Evolutionary conservation across 2,113 vertebrate species (phyloP), one percentile per base, ranked within the genome.

Genomic region (Uropsilus gracilis): DNA sequence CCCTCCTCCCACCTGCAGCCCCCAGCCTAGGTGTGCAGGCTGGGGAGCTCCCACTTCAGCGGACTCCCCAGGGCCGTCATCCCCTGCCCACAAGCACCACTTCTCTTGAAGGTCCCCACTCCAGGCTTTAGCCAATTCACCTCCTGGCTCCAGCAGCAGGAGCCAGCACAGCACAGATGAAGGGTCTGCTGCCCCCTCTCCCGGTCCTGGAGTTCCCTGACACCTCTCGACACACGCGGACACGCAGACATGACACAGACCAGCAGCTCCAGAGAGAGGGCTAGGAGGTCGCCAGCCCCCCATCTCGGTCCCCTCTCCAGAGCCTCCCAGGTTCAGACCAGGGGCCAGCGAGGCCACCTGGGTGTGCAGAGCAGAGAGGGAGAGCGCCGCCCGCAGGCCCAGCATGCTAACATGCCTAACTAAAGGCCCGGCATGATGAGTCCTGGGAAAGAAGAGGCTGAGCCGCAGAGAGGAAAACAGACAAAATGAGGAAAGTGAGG

Each of bases 1-100:
- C 46, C 37, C 22, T 20, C 30, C 30, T 28, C 10, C 10, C 44
- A 26, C 44, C n/a, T 22, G 0, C 0, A 0, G 37, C 44, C n/a
- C 17, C 0, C 0, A 0, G 37, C 34, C 72, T 48, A 77, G 63
- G 68, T 55, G 59, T 6, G 13, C 32, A 30, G 28, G 22, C 53
- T 69, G 4, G 6, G 22, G 10, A 17, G 26, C 24, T 37, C 14
- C 57, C 32, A 3, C 0, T 34, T 48, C 8, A 5, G 30, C 26
- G 59, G 17, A 30, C 53, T 12, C 57, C 28, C 63, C 13, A 0
- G 17, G 34, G 50, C 53, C 84, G 18, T 14, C 18, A 14, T 10
- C 17, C 6, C 44, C 37, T 24, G 34, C 57, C 30, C 44, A 0
- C 28, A 1, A 28, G 48, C 6, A 11, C 85, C 7, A 20, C 22